Evolutionary conservation across 2,888 invertebrate species (phyloP), one percentile per base, ranked within the genome.

Genomic region (Cyclophora albipunctata): DNA sequence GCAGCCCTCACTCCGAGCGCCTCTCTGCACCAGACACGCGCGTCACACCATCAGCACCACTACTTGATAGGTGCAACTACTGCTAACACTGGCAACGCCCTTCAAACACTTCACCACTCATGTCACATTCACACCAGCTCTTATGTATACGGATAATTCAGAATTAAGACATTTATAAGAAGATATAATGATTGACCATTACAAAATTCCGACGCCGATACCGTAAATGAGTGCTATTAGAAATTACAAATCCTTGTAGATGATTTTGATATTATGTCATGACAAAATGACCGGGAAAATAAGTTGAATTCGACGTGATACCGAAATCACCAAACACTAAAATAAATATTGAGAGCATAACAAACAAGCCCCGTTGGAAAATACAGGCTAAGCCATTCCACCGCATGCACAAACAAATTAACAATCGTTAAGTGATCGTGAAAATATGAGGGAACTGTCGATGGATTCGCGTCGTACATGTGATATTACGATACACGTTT

Each of bases 11-110:
- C 67, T 58, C 64, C 63, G 58, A 58, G 62, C 78, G 70, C 71
- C 78, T 71, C 65, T 78, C 82, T 81, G 81, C 75, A 81, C 79
- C 77, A 80, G 77, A 81, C 66, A 79, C 72, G 78, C 69, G 71
- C 67, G 69, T 58, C 72, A 77, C 71, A 67, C 71, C 72, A 69
- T 73, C 74, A 73, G 67, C 72, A 66, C 67, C 67, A 66, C 62
- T 66, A 66, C 20, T 20, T 20, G 20, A 20, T 20, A 20, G 20
- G 20, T 20, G 20, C 20, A 20, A 20, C 20, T 20, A 20, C 20
- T 20, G 20, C 20, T 20, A 20, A 20, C 20, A 63, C 58, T 54
- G 57, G 60, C 59, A 63, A 58, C 48, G 52, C 52, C 45, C 46
- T 54, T 34, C 5, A 4, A 4, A 7, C 40, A 40, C 40, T 7